Conservation (phyloP, 2,797 vertebrate species). For the Lindbergichthys nudifrons region DNA sequence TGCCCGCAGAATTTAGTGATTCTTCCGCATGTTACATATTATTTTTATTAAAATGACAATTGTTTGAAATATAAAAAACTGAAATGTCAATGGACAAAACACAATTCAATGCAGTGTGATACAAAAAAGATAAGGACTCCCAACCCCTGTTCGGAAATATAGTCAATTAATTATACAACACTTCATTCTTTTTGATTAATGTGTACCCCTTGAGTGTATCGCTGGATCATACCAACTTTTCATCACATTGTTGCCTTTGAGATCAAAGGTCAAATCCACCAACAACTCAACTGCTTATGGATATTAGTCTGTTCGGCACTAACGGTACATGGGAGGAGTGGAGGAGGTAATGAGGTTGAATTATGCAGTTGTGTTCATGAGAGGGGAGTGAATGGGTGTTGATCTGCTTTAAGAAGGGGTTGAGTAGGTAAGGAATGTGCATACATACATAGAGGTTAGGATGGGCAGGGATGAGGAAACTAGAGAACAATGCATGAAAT, state of each 20-base stretch:
- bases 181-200: conserved; percentile 33
- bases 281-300: conserved; percentile 43
- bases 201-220: conserved; percentile 13
- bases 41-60: not conserved
- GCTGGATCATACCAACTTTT: conserved; percentile 13
- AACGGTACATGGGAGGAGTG: conserved; percentile 21
- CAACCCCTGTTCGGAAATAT: not conserved
- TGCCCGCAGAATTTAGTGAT: conserved; percentile 2
- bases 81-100: not conserved
- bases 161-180: conserved; percentile 5
- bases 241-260: conserved; percentile 32
- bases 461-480: not conserved
- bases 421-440: conserved; percentile 16
- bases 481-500: conserved; percentile 33
- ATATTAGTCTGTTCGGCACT: conserved; percentile 53
- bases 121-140: conserved; percentile 11
- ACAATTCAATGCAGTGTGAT: not conserved
- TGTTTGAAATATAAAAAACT: conserved; percentile 7
- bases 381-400: conserved; percentile 16
- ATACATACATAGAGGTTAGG: not conserved
- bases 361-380: conserved; percentile 45
- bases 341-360: conserved; percentile 39
- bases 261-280: conserved; percentile 46
- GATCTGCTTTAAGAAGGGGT: not conserved
- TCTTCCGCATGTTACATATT: conserved; percentile 7